These are phyloP conservation scores for Gonocerus acuteangulatus DNA, from an alignment of 2,888 invertebrate species.

Conservation along the genomic window DNA sequence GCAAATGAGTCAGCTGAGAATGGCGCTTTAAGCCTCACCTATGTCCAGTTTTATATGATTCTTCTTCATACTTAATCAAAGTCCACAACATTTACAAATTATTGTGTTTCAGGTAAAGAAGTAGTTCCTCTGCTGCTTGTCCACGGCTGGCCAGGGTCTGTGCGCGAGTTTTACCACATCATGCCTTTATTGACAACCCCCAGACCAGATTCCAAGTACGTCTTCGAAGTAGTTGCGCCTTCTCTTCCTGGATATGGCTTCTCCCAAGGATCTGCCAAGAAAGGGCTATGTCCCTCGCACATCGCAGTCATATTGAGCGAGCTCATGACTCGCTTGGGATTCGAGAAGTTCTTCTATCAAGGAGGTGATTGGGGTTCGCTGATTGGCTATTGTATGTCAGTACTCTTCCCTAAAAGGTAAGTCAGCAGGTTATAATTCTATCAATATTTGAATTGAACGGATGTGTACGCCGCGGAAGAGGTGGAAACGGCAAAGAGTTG, in stretches of 20 bases:
- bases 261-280: slow-evolving; percentile 55
- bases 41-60: no score
- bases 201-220: slow-evolving; percentile 49
- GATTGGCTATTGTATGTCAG: slow-evolving; percentile 56
- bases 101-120: background rate
- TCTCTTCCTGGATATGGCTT: slow-evolving; percentile 64
- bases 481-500: no score
- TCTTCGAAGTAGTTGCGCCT: slow-evolving; percentile 59
- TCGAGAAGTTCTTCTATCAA: slow-evolving; percentile 59
- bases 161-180: slow-evolving; percentile 70
- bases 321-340: slow-evolving; percentile 63
- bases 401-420: slow-evolving; percentile 53
- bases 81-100: no score
- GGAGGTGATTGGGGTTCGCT: slow-evolving; percentile 77
- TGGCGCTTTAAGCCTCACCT: no score
- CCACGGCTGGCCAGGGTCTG: slow-evolving; percentile 82
- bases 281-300: slow-evolving; percentile 54
- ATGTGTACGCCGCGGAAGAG: no score
- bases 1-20: no score
- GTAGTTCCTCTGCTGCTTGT: slow-evolving; percentile 48
- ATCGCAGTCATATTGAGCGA: slow-evolving; percentile 55
- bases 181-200: slow-evolving; percentile 57
- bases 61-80: no score
- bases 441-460: no score
- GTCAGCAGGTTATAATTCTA: no score